Percentiles rank a stretch among this genome's conserved stretches.
Conservation (phyloP, 1,140 invertebrate genomes). For the Drosophila kepulauana region DNA sequence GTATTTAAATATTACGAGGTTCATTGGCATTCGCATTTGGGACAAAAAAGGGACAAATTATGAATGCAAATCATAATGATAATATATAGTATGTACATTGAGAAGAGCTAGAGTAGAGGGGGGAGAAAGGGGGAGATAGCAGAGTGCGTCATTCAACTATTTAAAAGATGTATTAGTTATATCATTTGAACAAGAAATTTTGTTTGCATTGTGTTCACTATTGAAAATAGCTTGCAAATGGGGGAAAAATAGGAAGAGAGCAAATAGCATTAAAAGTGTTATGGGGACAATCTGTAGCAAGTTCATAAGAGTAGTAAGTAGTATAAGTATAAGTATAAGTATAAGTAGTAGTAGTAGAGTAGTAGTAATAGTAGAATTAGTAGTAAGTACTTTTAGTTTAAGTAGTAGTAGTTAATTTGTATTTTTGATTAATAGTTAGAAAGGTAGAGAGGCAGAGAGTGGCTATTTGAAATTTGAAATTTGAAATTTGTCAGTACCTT, state of each 20-base stretch:
- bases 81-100: constrained; percentile 23
- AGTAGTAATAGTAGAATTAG: constrained; percentile 17
- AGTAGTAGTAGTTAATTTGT: constrained; percentile 20
- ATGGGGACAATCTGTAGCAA: constrained; percentile 34
- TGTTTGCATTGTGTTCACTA: constrained; percentile 17
- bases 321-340: constrained; percentile 17
- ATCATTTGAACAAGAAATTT: constrained; percentile 28
- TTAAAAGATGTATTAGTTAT: neutral
- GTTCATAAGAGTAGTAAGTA: constrained; percentile 4
- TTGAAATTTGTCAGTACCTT: constrained; percentile 68
- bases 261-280: constrained; percentile 52
- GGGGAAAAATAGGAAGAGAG: constrained; percentile 34
- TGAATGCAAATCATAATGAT: constrained; percentile 17
- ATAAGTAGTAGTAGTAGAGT: constrained; percentile 9
- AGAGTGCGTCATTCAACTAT: constrained; percentile 39
- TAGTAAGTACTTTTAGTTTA: constrained; percentile 29
- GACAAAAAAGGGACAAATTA: neutral
- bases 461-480: constrained; percentile 59
- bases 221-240: constrained; percentile 53
- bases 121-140: constrained; percentile 10
- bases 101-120: constrained; percentile 4
- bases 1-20: constrained; percentile 10
- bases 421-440: constrained; percentile 41
- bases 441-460: constrained; percentile 54
- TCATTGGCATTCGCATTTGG: constrained; percentile 36